These are phyloP conservation scores for Microtus pennsylvanicus DNA, from an alignment of 2,113 vertebrate species.

Conservation along the genomic window DNA sequence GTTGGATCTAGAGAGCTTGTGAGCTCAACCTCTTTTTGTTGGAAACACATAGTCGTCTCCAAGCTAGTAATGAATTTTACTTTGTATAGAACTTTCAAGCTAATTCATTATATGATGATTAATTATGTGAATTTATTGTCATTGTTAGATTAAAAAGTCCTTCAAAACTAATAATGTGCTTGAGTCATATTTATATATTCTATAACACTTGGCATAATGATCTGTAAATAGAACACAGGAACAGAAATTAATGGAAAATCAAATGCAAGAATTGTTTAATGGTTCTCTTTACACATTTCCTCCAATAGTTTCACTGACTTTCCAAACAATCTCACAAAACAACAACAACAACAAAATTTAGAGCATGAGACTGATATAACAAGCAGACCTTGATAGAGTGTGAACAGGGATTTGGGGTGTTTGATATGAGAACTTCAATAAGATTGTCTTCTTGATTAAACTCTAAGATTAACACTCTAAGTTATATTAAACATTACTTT, in stretches of 20 bases:
- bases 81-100: background rate
- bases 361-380: background rate
- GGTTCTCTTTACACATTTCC: background rate
- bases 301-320: background rate
- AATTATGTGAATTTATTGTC: background rate
- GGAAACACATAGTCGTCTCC: background rate
- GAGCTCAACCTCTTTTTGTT: background rate
- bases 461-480: accelerated
- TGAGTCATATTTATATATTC: background rate
- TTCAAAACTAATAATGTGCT: background rate
- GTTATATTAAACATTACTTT: background rate
- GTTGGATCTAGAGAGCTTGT: background rate
- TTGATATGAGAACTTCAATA: background rate
- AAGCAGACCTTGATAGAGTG: background rate
- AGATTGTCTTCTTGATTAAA: background rate
- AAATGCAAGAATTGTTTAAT: background rate
- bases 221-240: background rate
- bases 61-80: background rate
- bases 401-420: background rate
- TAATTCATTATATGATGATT: background rate
- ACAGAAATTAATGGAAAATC: background rate
- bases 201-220: background rate
- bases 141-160: background rate
- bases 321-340: background rate
- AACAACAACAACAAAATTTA: background rate